These are phyloP conservation scores for Setipinna tenuifilis DNA, from an alignment of 2,797 vertebrate species.

Conservation along the genomic window DNA sequence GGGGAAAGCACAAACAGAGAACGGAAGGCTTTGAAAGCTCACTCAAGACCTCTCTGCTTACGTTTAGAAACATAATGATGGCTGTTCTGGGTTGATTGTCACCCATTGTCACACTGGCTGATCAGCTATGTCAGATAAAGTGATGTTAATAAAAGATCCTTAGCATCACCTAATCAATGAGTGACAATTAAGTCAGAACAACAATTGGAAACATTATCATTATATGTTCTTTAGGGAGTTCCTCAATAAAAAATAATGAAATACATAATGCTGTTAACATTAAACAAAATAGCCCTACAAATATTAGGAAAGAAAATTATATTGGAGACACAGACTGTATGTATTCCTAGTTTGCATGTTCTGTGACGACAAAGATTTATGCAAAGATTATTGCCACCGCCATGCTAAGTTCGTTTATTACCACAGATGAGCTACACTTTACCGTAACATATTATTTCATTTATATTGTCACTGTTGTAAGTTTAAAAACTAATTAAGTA, in stretches of 20 bases:
- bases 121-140: not conserved
- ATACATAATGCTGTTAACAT: no score
- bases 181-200: no score
- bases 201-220: no score
- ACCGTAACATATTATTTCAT: not conserved
- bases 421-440: no score
- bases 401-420: no score
- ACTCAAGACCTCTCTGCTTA: not conserved
- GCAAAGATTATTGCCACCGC: no score
- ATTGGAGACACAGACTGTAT: not conserved
- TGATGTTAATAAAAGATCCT: not conserved
- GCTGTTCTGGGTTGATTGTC: not conserved
- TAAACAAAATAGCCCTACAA: no score
- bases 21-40: not conserved
- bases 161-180: not conserved
- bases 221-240: no score
- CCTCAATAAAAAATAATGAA: no score
- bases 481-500: not conserved
- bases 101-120: not conserved
- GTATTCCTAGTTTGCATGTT: not conserved
- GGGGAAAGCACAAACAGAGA: not conserved
- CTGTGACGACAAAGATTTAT: no score
- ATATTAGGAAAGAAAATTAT: not conserved
- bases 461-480: not conserved
- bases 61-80: not conserved